These are phyloP conservation scores for Caracal caracal DNA, from an alignment of 2,113 vertebrate species.

Conservation along the genomic window DNA sequence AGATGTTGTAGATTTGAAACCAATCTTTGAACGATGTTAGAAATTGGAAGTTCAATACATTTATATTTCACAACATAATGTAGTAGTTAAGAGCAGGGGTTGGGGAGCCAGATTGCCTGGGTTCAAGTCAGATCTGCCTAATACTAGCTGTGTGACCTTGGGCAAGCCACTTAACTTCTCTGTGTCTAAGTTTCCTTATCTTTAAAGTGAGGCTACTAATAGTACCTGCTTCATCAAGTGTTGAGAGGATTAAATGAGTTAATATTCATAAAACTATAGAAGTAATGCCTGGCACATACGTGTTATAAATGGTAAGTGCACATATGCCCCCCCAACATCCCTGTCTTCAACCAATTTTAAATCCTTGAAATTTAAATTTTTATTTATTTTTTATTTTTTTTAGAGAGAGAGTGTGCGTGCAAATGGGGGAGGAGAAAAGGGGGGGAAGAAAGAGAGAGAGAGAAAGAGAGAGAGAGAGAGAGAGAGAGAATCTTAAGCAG, in stretches of 20 bases:
- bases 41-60: not conserved
- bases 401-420: too few relatives aligned
- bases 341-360: slow-evolving; percentile 16
- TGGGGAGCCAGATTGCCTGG: not conserved
- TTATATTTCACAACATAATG: not conserved
- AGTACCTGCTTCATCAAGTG: not conserved
- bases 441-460: too few relatives aligned
- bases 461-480: too few relatives aligned
- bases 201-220: not conserved
- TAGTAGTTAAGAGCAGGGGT: not conserved
- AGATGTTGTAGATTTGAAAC: not conserved
- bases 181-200: not conserved
- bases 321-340: not conserved
- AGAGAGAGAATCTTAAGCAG: too few relatives aligned
- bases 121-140: not conserved
- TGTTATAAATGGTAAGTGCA: slow-evolving; percentile 16
- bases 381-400: too few relatives aligned
- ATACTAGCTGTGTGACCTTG: slow-evolving; percentile 10
- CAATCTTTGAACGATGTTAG: not conserved
- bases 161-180: slow-evolving; percentile 9
- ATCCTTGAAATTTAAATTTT: not conserved
- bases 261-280: slow-evolving; percentile 24
- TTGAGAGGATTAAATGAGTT: slow-evolving; percentile 20
- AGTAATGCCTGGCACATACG: not conserved
- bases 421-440: too few relatives aligned